These are phyloP conservation scores for Eupithecia dodoneata DNA, from an alignment of 2,888 invertebrate genomes.

Conservation along the genomic window DNA sequence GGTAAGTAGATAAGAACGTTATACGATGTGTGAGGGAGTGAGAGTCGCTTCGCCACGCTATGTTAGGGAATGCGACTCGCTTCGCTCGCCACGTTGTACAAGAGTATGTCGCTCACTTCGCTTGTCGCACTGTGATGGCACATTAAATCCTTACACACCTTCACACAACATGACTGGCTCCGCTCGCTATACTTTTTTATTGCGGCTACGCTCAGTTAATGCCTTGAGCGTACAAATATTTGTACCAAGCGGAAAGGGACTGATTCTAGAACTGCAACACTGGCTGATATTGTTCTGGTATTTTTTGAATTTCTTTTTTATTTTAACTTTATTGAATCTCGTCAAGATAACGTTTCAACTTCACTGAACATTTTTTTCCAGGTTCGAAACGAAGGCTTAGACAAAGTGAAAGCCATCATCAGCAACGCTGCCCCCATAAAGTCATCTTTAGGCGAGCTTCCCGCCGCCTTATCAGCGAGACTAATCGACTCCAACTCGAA, in stretches of 20 bases:
- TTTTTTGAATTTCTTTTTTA: no score
- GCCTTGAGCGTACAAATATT: background rate
- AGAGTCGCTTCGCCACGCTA: no score
- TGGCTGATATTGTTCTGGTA: no score
- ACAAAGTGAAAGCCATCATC: slow-evolving; percentile 88
- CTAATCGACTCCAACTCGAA: slow-evolving; percentile 96
- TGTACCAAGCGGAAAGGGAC: no score
- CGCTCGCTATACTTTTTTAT: background rate
- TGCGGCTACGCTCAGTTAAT: background rate
- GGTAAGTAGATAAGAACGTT: no score
- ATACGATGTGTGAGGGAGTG: no score
- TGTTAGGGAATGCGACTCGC: no score
- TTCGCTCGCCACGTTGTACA: background rate
- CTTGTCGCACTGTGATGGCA: background rate
- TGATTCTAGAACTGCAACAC: no score
- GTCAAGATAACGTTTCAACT: background rate
- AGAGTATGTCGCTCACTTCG: background rate
- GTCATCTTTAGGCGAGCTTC: slow-evolving; percentile 92
- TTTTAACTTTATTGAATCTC: background rate
- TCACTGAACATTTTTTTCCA: slow-evolving; percentile 46
- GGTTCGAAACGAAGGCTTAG: slow-evolving; percentile 89
- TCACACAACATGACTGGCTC: background rate
- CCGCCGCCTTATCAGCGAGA: slow-evolving; percentile 90
- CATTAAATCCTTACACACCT: no score
- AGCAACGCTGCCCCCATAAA: slow-evolving; percentile 92